Percentiles rank a stretch among this genome's conserved stretches.
phyloP scores from a whole-genome alignment of 2,888 invertebrate genomes.

The Oscheius onirici region DNA sequence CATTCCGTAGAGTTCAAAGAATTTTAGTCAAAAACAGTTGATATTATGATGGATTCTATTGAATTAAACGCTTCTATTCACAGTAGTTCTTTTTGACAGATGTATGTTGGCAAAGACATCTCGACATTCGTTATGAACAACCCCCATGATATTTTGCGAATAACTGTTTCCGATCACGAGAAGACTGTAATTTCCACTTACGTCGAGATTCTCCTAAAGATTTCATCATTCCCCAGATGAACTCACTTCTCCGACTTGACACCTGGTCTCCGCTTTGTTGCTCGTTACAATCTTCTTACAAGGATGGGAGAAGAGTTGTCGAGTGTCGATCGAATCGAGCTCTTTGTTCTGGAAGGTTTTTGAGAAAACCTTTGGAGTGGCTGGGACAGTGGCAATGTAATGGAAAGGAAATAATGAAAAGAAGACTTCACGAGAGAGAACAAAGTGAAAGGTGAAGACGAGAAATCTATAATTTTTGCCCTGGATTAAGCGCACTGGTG shows the following conservation, averaged over 20 bases:
- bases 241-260: neutral
- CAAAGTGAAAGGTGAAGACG: too few relatives aligned
- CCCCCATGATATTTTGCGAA: neutral
- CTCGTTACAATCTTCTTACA: neutral
- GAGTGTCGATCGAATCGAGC: neutral
- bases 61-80: too few relatives aligned
- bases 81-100: neutral
- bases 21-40: too few relatives aligned
- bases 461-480: too few relatives aligned
- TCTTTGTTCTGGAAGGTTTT: too few relatives aligned
- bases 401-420: too few relatives aligned
- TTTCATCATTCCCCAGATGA: neutral
- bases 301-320: neutral
- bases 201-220: neutral
- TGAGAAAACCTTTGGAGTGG: too few relatives aligned
- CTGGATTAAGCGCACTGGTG: too few relatives aligned
- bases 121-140: constrained; percentile 9
- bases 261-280: neutral
- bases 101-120: neutral
- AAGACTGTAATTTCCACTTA: neutral
- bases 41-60: too few relatives aligned
- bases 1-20: too few relatives aligned
- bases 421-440: too few relatives aligned
- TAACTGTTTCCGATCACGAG: constrained; percentile 20
- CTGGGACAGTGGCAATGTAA: too few relatives aligned